These are phyloP conservation scores for Nansenia antarctica DNA, from an alignment of 2,113 vertebrate species.

Conservation along the genomic window DNA sequence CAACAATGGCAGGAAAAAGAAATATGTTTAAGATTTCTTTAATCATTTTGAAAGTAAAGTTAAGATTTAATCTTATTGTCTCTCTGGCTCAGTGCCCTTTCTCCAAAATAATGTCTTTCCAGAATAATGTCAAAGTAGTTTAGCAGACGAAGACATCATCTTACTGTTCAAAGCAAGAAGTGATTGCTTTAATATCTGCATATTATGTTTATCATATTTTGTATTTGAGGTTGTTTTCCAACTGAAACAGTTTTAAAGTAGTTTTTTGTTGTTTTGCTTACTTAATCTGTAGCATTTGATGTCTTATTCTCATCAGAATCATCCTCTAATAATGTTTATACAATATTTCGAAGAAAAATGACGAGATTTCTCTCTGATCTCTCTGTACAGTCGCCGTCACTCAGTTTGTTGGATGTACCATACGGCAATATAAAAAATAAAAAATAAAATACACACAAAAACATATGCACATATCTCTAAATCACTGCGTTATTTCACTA, in stretches of 20 bases:
- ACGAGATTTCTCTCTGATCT: slow-evolving; percentile 40
- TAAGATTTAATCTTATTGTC: background rate
- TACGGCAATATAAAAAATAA: slow-evolving; percentile 43
- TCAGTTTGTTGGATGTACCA: slow-evolving; percentile 43
- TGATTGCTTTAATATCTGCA: no score
- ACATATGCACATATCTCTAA: slow-evolving; percentile 42
- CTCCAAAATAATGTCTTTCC: background rate
- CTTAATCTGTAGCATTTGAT: background rate
- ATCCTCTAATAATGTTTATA: slow-evolving; percentile 31
- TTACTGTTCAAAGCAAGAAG: no score
- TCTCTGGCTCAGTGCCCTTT: background rate
- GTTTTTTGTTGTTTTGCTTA: background rate
- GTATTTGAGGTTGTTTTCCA: no score
- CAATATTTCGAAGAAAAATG: no score
- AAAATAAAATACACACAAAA: slow-evolving; percentile 29
- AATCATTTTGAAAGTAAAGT: slow-evolving; percentile 3
- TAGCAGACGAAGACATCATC: background rate
- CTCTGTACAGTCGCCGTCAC: slow-evolving; percentile 19
- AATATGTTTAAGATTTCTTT: slow-evolving; percentile 28
- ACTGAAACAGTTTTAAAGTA: background rate
- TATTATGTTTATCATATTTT: no score
- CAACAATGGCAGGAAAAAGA: slow-evolving; percentile 24
- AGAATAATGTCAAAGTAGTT: background rate
- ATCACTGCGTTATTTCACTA: slow-evolving; percentile 53
- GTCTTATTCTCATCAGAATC: background rate